phyloP scores from a whole-genome alignment of 2,797 vertebrate species.

The Pseudochromis fuscus region DNA sequence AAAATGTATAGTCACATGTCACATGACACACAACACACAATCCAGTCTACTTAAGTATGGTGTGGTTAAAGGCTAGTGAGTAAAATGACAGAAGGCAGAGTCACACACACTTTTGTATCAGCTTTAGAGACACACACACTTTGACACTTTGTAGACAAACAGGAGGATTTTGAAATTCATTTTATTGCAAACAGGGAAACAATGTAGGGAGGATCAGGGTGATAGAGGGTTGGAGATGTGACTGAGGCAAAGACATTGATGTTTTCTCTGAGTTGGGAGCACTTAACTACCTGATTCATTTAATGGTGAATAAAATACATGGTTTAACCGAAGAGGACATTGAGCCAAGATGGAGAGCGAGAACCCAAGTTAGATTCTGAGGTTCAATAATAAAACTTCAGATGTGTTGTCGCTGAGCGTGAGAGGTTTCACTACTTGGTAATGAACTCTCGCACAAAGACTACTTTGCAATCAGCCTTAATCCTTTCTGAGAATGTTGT shows the following conservation, averaged over 20 bases:
- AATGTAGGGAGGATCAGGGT: neutral
- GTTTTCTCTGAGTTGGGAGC: too few relatives aligned
- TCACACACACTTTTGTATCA: neutral
- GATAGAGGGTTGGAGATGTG: neutral
- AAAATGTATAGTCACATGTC: too few relatives aligned
- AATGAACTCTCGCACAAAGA: slow-evolving; percentile 27
- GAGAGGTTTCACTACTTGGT: slow-evolving; percentile 27
- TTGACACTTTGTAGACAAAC: neutral
- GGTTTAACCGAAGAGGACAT: too few relatives aligned
- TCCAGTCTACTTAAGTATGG: too few relatives aligned
- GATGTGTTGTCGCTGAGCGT: neutral
- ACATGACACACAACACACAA: too few relatives aligned
- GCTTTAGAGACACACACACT: neutral
- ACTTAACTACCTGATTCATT: neutral
- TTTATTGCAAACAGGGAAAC: neutral
- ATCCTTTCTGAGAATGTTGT: slow-evolving; percentile 55
- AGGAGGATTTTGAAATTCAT: neutral
- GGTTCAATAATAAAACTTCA: neutral
- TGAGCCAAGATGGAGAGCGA: too few relatives aligned
- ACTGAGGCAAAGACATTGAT: neutral
- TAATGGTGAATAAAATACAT: neutral
- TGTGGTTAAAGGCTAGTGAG: neutral
- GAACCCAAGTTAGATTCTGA: neutral
- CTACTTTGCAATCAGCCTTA: slow-evolving; percentile 39
- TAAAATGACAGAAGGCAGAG: neutral